phyloP scores from a whole-genome alignment of 2,797 vertebrate genomes.

The Anguilla anguilla region DNA sequence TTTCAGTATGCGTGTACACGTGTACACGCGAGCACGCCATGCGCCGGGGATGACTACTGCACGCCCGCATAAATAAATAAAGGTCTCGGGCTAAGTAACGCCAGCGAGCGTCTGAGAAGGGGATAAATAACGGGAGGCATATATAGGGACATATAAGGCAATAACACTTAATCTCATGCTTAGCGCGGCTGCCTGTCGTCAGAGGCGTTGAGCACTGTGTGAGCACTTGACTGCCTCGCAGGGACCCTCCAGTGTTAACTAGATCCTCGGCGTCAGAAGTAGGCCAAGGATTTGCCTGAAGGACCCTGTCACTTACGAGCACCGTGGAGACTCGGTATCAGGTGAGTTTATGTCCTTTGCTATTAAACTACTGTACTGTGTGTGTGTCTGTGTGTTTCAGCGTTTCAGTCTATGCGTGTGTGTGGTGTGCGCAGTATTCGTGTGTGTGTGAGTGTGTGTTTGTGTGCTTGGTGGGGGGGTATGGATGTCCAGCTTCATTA shows the following conservation, averaged over 20 bases:
- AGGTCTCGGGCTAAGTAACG: background rate
- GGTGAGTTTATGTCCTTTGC: constrained; percentile 43
- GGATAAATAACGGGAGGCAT: background rate
- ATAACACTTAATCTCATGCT: background rate
- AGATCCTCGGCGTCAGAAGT: background rate
- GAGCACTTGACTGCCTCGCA: background rate
- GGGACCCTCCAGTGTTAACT: background rate
- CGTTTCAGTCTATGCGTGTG: background rate
- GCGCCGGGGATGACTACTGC: background rate
- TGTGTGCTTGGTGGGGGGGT: background rate
- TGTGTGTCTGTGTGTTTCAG: constrained; percentile 35
- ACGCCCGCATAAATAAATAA: background rate
- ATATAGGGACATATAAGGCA: background rate
- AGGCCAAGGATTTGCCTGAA: constrained; percentile 23
- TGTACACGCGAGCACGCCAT: background rate
- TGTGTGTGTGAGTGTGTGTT: background rate
- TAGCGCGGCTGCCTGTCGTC: background rate
- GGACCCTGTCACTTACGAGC: constrained; percentile 34
- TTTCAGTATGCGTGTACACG: background rate
- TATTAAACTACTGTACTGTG: background rate
- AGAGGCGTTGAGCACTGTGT: background rate
- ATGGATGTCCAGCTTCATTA: background rate
- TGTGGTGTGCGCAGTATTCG: background rate
- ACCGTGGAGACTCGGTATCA: constrained; percentile 56
- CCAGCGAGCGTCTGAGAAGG: background rate